A percentile compares a stretch with the other conserved stretches of the same genome.
These are phyloP conservation scores for Hyles lineata DNA, from an alignment of 2,888 invertebrate genomes.

Conservation along the genomic window DNA sequence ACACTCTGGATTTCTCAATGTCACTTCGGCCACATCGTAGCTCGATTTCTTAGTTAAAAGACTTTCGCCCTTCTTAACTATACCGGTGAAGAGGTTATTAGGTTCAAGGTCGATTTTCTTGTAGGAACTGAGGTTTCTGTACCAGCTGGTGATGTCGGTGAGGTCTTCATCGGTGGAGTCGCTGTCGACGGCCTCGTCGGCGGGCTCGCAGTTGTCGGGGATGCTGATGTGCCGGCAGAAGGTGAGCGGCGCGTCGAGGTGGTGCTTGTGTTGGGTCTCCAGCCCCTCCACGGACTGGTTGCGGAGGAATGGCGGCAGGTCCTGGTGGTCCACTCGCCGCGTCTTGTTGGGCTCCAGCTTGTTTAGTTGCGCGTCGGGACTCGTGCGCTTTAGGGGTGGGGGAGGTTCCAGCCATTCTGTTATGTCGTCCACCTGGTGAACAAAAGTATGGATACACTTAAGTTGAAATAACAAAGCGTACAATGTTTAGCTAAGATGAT, in stretches of 20 bases:
- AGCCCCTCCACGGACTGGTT: constrained; percentile 79
- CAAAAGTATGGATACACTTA: background rate
- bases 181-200: constrained; percentile 59
- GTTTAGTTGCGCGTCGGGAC: constrained; percentile 62
- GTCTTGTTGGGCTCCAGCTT: constrained; percentile 48
- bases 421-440: constrained; percentile 75
- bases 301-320: constrained; percentile 69
- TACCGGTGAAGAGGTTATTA: constrained; percentile 52
- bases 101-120: constrained; percentile 58
- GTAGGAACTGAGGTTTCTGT: constrained; percentile 51
- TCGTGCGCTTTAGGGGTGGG: constrained; percentile 64
- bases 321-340: constrained; percentile 48
- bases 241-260: constrained; percentile 50
- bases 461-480: too few species aligned
- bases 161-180: constrained; percentile 49
- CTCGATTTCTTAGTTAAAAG: constrained; percentile 61
- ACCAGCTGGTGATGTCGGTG: constrained; percentile 49
- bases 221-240: constrained; percentile 69
- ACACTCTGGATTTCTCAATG: constrained; percentile 52
- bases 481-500: too few species aligned
- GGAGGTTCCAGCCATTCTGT: constrained; percentile 75
- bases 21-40: constrained; percentile 65
- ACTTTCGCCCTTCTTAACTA: constrained; percentile 60
- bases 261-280: constrained; percentile 60
- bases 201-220: constrained; percentile 52